Percentiles rank a stretch among this genome's conserved stretches.
These are phyloP conservation scores for Furcula furcula DNA, from an alignment of 2,888 invertebrate genomes.

Conservation along the genomic window DNA sequence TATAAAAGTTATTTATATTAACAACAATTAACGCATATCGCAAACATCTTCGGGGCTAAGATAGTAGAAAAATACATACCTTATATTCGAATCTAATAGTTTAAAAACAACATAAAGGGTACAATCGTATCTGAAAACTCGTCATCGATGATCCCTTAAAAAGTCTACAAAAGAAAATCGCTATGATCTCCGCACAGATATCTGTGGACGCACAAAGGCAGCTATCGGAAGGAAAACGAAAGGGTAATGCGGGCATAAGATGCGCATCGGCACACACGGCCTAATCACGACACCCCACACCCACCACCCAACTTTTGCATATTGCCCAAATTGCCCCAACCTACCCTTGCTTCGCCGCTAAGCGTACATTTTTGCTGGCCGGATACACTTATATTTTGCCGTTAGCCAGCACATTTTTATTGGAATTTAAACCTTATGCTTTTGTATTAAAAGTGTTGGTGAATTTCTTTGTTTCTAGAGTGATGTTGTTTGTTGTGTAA, in stretches of 20 bases:
- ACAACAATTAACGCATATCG: too few species aligned
- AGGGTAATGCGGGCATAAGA: slow-evolving; percentile 82
- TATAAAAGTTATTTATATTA: too few species aligned
- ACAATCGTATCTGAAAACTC: too few species aligned
- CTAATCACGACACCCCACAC: slow-evolving; percentile 66
- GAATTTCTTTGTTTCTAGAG: slow-evolving; percentile 11
- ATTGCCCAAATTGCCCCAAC: slow-evolving; percentile 77
- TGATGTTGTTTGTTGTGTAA: slow-evolving; percentile 24
- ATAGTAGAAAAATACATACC: too few species aligned
- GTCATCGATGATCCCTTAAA: slow-evolving; percentile 50
- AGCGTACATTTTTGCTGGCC: slow-evolving; percentile 45
- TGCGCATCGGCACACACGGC: slow-evolving; percentile 81
- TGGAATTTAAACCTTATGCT: slow-evolving; percentile 37
- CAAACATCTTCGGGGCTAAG: too few species aligned
- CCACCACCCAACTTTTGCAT: slow-evolving; percentile 73
- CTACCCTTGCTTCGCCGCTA: slow-evolving; percentile 50
- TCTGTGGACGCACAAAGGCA: slow-evolving; percentile 70
- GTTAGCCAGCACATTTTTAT: slow-evolving; percentile 25
- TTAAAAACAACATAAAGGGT: too few species aligned
- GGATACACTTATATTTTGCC: slow-evolving; percentile 26
- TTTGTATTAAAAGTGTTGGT: slow-evolving; percentile 18
- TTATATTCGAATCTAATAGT: too few species aligned
- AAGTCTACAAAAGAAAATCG: slow-evolving; percentile 61
- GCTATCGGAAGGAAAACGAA: slow-evolving; percentile 81
- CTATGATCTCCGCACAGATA: slow-evolving; percentile 67